Base-by-base conservation (phyloP, 2,797 vertebrate genomes). In the Sparus aurata region DNA sequence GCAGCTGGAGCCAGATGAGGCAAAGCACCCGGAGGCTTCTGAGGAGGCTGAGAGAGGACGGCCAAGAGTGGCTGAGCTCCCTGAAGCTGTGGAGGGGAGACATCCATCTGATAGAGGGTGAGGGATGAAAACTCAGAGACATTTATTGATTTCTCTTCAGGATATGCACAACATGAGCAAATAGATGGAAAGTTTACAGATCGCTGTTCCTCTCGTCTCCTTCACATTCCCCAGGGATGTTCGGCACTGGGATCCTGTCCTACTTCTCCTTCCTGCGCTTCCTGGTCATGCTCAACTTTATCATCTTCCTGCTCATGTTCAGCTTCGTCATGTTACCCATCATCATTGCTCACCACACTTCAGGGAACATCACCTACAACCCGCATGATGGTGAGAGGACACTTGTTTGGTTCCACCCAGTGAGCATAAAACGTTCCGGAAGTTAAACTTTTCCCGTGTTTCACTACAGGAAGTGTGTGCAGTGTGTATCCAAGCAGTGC, bases 231-330 rank as follows among this genome's bases (percentile, higher is more conserved):
- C 22, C 69, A 99, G 98, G 97, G 34, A 98, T 96, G 95, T 99
- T 98, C 80, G 98, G 98, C 77, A 97, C 97, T 0, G 98, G 97
- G 15, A 97, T 99, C 87, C 95, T 97, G 84, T 98, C 98, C 5
- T 99, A 99, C 86, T 99, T 99, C 92, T 98, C 96, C 47, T 99
- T 99, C 92, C 94, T 99, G 63, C 96, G 98, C 68, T 99, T 98
- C 91, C 91, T 99, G 89, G 98, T 99, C 16, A 73, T 97, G 80
- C 96, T 99, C 89, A 99, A 99, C 87, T 86, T 97, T 54, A 73
- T 97, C 53, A 97, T 97, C 80, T 99, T 99, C 83, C 83, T 98
- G 49, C 84, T 99, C 79, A 96, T 99, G 95, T 98, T 99, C 84
- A 79, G 93, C 86, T 96, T 98, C 52, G 92, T 98, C 91, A 96